Conservation (phyloP, 2,113 vertebrate species). For the Trematocara nigrifrons region DNA sequence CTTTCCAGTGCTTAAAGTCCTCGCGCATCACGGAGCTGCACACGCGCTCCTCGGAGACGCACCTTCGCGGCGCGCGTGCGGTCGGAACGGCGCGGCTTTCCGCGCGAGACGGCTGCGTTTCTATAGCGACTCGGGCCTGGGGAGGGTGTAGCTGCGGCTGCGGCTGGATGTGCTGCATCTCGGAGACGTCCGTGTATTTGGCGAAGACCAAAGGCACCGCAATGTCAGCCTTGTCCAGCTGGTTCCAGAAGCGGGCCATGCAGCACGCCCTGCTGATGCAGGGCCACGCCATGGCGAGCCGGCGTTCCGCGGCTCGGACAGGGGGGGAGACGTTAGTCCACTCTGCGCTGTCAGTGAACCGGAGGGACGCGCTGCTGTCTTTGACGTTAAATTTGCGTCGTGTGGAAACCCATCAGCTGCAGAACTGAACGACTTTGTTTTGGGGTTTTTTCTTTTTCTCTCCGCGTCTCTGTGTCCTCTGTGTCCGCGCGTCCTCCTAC, state of each 20-base stretch:
- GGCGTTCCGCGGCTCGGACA: not conserved
- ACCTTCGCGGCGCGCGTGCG: conserved; percentile 52
- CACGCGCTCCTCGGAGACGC: conserved; percentile 63
- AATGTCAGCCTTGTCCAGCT: conserved; percentile 95
- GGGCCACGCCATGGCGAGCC: conserved; percentile 89
- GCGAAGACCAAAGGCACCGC: conserved; percentile 92
- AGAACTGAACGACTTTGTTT: not conserved
- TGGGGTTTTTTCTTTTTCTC: rapidly evolving
- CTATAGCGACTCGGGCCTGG: conserved; percentile 76
- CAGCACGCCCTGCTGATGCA: conserved; percentile 96
- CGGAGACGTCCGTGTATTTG: conserved; percentile 90
- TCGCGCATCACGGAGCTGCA: conserved; percentile 90
- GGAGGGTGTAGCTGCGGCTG: conserved; percentile 62
- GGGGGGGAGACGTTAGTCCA: not conserved
- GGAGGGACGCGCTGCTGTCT: not conserved
- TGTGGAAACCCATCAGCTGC: conserved; percentile 19
- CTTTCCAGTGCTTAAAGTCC: conserved; percentile 91
- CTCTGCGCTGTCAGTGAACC: not conserved
- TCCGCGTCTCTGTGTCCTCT: not conserved
- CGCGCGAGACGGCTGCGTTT: conserved; percentile 76
- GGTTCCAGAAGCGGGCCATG: conserved; percentile 96
- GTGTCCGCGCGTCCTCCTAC: conserved; percentile 17
- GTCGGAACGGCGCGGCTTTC: conserved; percentile 55
- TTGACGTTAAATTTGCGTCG: not conserved
- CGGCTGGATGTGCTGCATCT: conserved; percentile 75